Evolutionary conservation across 2,113 vertebrate species (phyloP).

Genomic region (Opisthocomus hoazin): DNA sequence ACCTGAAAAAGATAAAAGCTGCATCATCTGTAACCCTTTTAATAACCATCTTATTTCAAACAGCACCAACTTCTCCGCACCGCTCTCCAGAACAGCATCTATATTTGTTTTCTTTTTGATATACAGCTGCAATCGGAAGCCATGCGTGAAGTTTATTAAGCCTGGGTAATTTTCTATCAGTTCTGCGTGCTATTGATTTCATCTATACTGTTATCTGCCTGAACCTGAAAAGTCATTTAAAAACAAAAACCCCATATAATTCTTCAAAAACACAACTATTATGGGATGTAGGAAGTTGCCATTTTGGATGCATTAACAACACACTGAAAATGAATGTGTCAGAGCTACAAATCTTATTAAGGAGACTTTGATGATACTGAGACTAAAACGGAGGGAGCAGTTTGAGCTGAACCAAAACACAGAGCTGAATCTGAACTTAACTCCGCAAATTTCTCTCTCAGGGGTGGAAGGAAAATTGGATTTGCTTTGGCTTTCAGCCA

Average conservation of each 20-base stretch:
- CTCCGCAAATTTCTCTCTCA: background rate
- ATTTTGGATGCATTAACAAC: background rate
- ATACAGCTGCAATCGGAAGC: background rate
- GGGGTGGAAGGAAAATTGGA: background rate
- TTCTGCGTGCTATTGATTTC: constrained; percentile 40
- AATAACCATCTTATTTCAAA: background rate
- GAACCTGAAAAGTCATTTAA: constrained; percentile 10
- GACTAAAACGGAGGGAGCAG: background rate
- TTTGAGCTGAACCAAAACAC: background rate
- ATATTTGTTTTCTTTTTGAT: background rate
- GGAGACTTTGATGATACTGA: background rate
- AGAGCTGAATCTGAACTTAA: background rate
- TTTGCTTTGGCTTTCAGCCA: constrained; percentile 15
- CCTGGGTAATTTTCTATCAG: constrained; percentile 36
- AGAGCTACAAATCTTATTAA: background rate
- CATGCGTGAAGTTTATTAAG: constrained; percentile 25
- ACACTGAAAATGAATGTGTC: background rate
- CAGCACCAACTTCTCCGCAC: background rate
- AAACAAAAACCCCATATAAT: background rate
- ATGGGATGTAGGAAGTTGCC: background rate
- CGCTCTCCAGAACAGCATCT: background rate
- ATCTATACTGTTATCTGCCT: background rate
- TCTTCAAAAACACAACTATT: background rate
- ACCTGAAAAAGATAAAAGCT: background rate
- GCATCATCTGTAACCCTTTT: background rate